Conservation (phyloP, 2,113 vertebrate genomes). For the Irena cyanogastra region DNA sequence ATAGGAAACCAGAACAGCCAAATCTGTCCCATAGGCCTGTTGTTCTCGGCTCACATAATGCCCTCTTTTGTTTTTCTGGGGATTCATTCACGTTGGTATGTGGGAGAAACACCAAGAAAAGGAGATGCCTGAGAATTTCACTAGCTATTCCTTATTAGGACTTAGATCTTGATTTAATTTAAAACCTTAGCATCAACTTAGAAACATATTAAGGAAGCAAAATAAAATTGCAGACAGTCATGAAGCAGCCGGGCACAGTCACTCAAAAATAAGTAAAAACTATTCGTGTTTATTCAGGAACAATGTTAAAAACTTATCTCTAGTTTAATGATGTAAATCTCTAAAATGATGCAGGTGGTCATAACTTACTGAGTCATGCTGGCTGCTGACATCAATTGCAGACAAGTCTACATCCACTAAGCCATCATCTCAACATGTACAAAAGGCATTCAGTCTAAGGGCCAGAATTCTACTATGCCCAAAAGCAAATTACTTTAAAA, state of each 20-base stretch:
- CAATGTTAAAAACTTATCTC: not conserved
- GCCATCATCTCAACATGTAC: not conserved
- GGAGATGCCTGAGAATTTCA: not conserved
- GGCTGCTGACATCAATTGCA: not conserved
- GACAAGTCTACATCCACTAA: not conserved
- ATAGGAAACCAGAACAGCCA: not conserved
- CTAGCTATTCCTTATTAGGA: not conserved
- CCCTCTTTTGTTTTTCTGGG: not conserved
- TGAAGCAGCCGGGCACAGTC: no score
- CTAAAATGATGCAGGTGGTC: not conserved
- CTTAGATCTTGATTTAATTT: not conserved
- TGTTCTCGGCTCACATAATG: not conserved
- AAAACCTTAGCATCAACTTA: not conserved
- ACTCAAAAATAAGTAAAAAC: not conserved
- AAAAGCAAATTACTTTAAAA: not conserved
- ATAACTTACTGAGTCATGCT: not conserved
- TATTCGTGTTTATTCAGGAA: not conserved
- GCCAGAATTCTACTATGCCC: not conserved
- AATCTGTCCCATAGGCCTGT: not conserved
- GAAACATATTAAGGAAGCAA: not conserved
- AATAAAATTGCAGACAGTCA: not conserved
- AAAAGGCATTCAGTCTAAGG: not conserved
- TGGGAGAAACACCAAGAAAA: not conserved
- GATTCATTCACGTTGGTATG: not conserved
- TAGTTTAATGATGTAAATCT: not conserved